Percentiles rank a stretch among this genome's conserved stretches.
Evolutionary conservation across 2,888 invertebrate genomes (phyloP).

Genomic region (Microctonus brassicae): DNA sequence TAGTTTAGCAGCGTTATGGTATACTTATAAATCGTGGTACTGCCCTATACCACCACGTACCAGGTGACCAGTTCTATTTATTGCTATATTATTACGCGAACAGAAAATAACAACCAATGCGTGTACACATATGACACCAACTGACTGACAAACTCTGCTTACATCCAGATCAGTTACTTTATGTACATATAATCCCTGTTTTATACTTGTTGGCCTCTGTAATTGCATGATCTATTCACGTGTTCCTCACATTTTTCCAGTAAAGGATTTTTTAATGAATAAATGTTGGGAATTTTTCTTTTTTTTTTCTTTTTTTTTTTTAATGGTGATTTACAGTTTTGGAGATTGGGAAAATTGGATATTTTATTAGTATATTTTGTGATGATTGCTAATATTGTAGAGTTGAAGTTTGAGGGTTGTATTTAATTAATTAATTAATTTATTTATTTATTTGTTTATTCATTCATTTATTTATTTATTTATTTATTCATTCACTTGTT

Average conservation of each 20-base stretch:
- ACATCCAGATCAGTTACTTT: conserved; percentile 29
- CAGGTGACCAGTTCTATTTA: conserved; percentile 45
- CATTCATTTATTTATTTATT: no score
- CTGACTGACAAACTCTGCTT: not conserved
- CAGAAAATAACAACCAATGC: conserved; percentile 32
- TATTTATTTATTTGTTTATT: no score
- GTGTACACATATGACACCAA: not conserved
- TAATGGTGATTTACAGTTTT: no score
- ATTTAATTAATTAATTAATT: no score
- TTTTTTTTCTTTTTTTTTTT: not conserved
- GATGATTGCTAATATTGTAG: no score
- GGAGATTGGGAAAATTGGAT: no score
- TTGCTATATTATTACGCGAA: conserved; percentile 47
- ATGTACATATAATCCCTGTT: conserved; percentile 2
- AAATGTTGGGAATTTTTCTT: no score
- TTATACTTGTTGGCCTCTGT: conserved; percentile 4
- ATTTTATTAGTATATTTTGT: no score
- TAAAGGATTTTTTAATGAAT: no score
- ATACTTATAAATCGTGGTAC: conserved; percentile 20
- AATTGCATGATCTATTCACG: conserved; percentile 30
- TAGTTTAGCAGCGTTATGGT: no score
- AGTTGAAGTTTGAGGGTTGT: no score
- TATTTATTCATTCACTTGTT: no score
- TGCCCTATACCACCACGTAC: conserved; percentile 26
- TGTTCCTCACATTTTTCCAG: conserved; percentile 5